These are phyloP conservation scores for Grus americana DNA, from an alignment of 2,113 vertebrate genomes.

Conservation along the genomic window DNA sequence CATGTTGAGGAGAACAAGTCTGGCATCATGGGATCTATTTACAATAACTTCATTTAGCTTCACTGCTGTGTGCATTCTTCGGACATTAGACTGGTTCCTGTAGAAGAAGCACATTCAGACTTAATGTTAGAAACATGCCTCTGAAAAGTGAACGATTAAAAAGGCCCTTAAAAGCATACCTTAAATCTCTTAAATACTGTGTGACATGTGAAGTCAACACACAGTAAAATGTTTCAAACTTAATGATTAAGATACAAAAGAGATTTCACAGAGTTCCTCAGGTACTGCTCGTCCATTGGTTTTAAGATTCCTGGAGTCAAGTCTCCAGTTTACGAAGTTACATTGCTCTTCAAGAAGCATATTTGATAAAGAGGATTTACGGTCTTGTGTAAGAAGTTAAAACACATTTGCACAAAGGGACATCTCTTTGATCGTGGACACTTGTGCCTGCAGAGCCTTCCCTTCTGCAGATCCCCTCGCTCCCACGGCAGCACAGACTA, in stretches of 20 bases:
- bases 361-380: neutral
- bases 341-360: neutral
- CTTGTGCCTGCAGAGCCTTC: neutral
- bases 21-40: slow-evolving; percentile 93
- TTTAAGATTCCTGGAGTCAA: neutral
- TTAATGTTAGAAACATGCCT: neutral
- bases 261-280: neutral
- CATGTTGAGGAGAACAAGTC: slow-evolving; percentile 97
- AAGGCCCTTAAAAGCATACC: neutral
- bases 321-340: neutral
- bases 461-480: neutral
- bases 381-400: neutral
- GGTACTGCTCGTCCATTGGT: neutral
- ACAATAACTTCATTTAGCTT: slow-evolving; percentile 98
- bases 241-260: neutral
- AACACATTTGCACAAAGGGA: neutral
- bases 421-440: neutral
- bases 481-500: neutral
- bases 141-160: neutral
- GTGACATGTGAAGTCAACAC: neutral
- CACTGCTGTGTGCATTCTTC: slow-evolving; percentile 97
- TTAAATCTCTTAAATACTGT: neutral
- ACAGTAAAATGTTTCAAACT: neutral
- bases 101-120: neutral
- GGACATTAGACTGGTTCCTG: slow-evolving; percentile 95